phyloP scores from a whole-genome alignment of 1,140 invertebrate genomes.

The Eumeta japonica region DNA sequence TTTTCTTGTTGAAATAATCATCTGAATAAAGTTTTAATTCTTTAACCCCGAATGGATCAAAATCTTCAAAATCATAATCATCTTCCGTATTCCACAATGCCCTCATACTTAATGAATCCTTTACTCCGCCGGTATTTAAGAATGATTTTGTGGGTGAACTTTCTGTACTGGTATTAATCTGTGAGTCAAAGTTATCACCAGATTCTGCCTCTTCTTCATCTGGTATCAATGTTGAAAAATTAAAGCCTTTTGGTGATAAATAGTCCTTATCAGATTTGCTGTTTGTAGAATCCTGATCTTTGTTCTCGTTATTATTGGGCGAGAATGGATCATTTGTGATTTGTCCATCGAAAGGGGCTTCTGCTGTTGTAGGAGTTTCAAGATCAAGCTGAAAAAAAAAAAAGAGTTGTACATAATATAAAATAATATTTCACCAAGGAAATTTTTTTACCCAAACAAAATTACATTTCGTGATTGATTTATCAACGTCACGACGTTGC shows the following conservation, averaged over 20 bases:
- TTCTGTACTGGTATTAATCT: slow-evolving; percentile 19
- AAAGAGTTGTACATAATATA: too few relatives aligned
- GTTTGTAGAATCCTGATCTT: slow-evolving; percentile 27
- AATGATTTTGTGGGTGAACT: slow-evolving; percentile 32
- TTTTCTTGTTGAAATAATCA: slow-evolving; percentile 34
- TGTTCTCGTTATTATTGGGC: slow-evolving; percentile 25
- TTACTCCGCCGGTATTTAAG: slow-evolving; percentile 8
- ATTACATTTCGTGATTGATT: too few relatives aligned
- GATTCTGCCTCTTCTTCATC: slow-evolving; percentile 33
- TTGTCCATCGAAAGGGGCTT: slow-evolving; percentile 30
- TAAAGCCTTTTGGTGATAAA: slow-evolving; percentile 39
- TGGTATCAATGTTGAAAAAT: slow-evolving; percentile 41
- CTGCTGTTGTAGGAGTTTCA: slow-evolving; percentile 51
- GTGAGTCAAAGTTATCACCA: slow-evolving; percentile 19
- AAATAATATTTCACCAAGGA: too few relatives aligned
- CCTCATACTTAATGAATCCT: slow-evolving; percentile 14
- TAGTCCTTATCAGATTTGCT: slow-evolving; percentile 29
- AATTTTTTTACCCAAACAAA: too few relatives aligned
- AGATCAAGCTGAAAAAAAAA: slow-evolving; percentile 43
- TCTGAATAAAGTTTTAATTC: slow-evolving; percentile 25
- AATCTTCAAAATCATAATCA: slow-evolving; percentile 40
- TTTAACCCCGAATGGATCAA: slow-evolving; percentile 50
- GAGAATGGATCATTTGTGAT: slow-evolving; percentile 34
- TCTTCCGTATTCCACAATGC: slow-evolving; percentile 42
- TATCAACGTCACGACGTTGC: too few relatives aligned